phyloP scores from a whole-genome alignment of 1,140 invertebrate genomes.

The Papilio machaon region DNA sequence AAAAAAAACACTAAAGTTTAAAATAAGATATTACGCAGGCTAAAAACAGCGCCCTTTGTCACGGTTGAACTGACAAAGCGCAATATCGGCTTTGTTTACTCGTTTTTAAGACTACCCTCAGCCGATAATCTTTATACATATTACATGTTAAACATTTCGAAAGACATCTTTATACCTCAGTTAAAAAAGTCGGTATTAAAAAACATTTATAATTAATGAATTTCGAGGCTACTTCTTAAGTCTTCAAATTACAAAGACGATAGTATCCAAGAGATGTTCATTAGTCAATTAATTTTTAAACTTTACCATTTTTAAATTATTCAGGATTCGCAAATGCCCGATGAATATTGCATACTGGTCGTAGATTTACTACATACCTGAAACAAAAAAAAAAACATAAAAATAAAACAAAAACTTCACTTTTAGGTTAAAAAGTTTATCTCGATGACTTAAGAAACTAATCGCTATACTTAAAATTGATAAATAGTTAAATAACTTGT shows the following conservation, averaged over 20 bases:
- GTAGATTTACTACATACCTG: slow-evolving; percentile 6
- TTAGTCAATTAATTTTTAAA: too few species aligned
- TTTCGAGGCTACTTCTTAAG: too few species aligned
- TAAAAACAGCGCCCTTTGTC: background rate
- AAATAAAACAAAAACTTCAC: background rate
- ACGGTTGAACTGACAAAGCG: background rate
- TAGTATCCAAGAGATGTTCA: too few species aligned
- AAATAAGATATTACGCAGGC: background rate
- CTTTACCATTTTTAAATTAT: too few species aligned
- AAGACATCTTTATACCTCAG: background rate
- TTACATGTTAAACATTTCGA: too few species aligned
- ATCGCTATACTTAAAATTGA: too few species aligned
- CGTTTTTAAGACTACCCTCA: background rate
- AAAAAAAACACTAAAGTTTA: background rate
- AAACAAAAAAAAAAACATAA: background rate
- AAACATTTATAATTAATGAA: too few species aligned
- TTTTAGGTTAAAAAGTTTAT: too few species aligned
- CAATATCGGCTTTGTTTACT: background rate
- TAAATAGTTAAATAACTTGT: too few species aligned
- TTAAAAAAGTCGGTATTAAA: background rate
- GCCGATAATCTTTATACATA: background rate
- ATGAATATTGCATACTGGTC: background rate
- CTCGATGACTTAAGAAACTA: too few species aligned
- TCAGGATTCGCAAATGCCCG: background rate
- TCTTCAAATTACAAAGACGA: too few species aligned